Base-by-base conservation (phyloP, 2,888 invertebrate species). In the Mythimna vitellina region DNA sequence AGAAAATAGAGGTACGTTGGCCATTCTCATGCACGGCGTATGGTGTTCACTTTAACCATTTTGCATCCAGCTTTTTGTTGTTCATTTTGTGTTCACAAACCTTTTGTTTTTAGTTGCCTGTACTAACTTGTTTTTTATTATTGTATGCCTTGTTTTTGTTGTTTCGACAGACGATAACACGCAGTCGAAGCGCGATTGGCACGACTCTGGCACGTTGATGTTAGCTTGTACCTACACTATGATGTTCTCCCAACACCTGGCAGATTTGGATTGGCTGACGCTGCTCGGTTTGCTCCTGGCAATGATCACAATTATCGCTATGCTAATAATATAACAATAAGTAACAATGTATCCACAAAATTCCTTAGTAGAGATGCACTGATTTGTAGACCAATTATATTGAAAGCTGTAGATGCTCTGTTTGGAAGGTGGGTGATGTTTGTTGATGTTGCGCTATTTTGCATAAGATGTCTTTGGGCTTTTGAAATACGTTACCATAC, bases 151-250 rank as follows among this genome's bases (percentile, higher is more conserved):
- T 91, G 71, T 84, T 88, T 91, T 90, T 92, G 84, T 92, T 93
- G 87, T 92, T 91, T 91, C 90, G 88, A 91, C 96, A 96, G 96
- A 93, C 93, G 91, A 92, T 94, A 94, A 89, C 90, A 85, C 94
- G 93, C 92, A 93, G 92, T 91, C 92, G 89, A 96, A 96, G 93
- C 93, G 91, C 90, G 90, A 95, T 94, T 97, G 97, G 97, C 97
- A 96, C 95, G 96, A 96, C 93, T 95, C 97, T 87, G 95, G 97
- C 96, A 97, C 97, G 92, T 93, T 98, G 96, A 97, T 97, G 96
- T 96, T 98, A 96, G 97, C 98, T 97, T 98, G 97, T 96, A 97
- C 97, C 89, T 97, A 97, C 96, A 97, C 97, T 91, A 91, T 97
- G 96, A 97, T 97, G 97, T 97, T 97, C 93, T 96, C 97, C 85